Percentiles rank a stretch among this genome's conserved stretches.
Conservation (phyloP, 1,140 invertebrate genomes). For the Samia ricini region DNA sequence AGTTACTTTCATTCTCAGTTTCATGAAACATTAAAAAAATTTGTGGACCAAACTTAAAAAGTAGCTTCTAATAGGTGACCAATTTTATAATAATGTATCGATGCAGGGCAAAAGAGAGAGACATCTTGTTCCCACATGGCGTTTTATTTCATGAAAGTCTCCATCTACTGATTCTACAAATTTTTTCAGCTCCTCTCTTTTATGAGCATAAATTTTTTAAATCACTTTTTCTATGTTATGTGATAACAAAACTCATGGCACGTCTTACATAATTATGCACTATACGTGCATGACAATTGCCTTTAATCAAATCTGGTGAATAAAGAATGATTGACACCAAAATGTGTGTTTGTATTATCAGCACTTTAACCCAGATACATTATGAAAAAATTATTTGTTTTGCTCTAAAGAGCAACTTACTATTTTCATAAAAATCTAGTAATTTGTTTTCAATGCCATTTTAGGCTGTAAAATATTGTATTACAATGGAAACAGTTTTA, state of each 20-base stretch:
- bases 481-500: conserved; percentile 35
- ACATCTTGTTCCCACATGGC: conserved; percentile 32
- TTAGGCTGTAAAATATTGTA: conserved; percentile 34
- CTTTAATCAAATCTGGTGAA: conserved; percentile 31
- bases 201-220: conserved; percentile 34
- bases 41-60: conserved; percentile 3
- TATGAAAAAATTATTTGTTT: conserved; percentile 25
- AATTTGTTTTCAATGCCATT: conserved; percentile 36
- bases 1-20: too few species aligned
- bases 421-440: conserved; percentile 37
- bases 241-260: conserved; percentile 30
- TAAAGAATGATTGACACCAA: conserved; percentile 33
- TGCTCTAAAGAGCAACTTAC: conserved; percentile 25
- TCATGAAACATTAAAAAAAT: too few species aligned
- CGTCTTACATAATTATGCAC: conserved; percentile 30
- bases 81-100: conserved; percentile 35
- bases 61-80: conserved; percentile 30
- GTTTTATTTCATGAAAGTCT: conserved; percentile 36
- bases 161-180: conserved; percentile 29
- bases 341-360: conserved; percentile 37
- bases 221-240: conserved; percentile 37
- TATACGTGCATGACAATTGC: conserved; percentile 39
- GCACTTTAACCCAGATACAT: conserved; percentile 31
- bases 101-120: conserved; percentile 30
- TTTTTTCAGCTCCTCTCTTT: conserved; percentile 39